Evolutionary conservation across 2,888 invertebrate genomes (phyloP), one percentile per base, ranked within the genome.

Genomic region (Netelia inedita): DNA sequence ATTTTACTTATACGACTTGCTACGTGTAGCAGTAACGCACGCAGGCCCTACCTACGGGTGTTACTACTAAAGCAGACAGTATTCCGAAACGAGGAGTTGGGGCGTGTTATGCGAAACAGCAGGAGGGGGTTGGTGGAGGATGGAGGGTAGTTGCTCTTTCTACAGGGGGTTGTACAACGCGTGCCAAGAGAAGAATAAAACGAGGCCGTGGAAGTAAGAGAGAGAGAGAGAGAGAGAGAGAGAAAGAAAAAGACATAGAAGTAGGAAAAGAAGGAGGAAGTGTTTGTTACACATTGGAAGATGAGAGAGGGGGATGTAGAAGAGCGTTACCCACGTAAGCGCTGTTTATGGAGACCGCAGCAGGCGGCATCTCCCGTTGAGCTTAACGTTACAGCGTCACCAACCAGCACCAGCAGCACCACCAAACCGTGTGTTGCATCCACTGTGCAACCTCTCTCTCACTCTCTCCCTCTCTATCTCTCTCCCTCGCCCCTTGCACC

Each of bases 261-360:
- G 19, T 21, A 73, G 57, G 35, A 69, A 46, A 11, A 57, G 69
- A 53, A 59, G 46, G 19, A 16, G n/a, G 63, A 9, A 59, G 66
- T 21, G 41, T 59, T 50, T 43, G 46, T 61, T 23, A 66, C 46
- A 61, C 8, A 53, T 59, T 21, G 35, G 35, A 19, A n/a, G 19
- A 50, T n/a, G 43, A 71, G 53, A 46, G 66, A 61, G 61, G 14
- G 68, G 43, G 72, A 72, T 16, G 61, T 43, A 28, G 69, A 69
- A 79, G 43, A 76, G 63, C 85, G 88, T 88, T 86, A 88, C 87
- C 85, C 46, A 81, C 87, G 89, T 92, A 92, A 92, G 92, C 91
- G 91, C 91, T 92, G 92, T 93, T 93, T 93, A 93, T 93, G 92
- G 92, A 92, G 91, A 92, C 91, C 92, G 88, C 93, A 91, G 88